phyloP scores from a whole-genome alignment of 2,797 vertebrate species.

The Hipposideros larvatus region DNA sequence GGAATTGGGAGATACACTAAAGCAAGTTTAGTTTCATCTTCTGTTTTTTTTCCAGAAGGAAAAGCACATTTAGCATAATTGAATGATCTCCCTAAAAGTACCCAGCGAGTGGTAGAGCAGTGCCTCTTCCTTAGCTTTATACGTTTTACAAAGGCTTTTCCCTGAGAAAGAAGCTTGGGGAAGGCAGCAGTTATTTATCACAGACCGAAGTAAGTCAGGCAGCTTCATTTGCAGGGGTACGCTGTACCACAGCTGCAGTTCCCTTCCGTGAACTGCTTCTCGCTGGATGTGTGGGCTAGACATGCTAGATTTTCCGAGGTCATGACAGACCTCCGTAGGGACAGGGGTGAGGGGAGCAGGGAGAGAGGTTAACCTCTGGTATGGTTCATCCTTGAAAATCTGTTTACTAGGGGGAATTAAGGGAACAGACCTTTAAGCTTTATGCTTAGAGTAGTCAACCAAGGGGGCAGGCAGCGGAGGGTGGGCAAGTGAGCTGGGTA shows the following conservation, averaged over 20 bases:
- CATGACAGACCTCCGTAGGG: neutral
- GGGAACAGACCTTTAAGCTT: neutral
- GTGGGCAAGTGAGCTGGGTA: neutral
- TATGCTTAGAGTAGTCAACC: neutral
- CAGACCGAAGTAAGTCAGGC: neutral
- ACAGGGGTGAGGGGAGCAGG: neutral
- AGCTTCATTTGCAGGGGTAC: neutral
- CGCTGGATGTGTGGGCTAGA: neutral
- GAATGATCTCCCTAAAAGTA: neutral
- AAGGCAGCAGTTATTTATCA: neutral
- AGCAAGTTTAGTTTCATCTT: conserved; percentile 13
- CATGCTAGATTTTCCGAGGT: neutral
- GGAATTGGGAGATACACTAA: conserved; percentile 2
- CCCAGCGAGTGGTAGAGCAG: neutral
- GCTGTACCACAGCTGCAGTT: neutral
- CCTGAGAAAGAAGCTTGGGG: neutral
- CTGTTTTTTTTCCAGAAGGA: neutral
- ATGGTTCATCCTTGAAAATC: neutral
- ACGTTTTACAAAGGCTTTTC: neutral
- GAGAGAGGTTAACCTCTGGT: neutral
- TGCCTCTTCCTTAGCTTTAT: neutral
- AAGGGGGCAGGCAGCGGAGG: neutral
- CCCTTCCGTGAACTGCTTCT: neutral
- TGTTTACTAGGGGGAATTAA: neutral
- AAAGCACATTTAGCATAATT: neutral